Conservation (phyloP, 1,140 invertebrate genomes). For the Pseudobourletiella spinata region DNA sequence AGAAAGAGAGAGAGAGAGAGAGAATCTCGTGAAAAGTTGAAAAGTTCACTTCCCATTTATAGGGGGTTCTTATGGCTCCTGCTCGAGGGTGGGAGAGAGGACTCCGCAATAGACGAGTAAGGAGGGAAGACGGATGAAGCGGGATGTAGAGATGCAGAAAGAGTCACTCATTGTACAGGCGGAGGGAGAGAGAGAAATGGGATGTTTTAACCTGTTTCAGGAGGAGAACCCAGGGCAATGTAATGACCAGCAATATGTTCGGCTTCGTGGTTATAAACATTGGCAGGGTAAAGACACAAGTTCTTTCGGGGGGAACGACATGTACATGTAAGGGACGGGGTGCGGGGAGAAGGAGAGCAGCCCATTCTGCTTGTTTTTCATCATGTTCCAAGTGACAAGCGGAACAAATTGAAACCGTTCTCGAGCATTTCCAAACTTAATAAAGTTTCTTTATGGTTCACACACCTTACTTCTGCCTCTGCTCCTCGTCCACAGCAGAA, state of each 20-base stretch:
- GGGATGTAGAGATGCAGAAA: not conserved
- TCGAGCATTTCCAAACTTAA: constrained; percentile 13
- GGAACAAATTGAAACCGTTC: constrained; percentile 27
- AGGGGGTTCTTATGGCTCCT: not conserved
- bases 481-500: not conserved
- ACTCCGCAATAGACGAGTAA: not conserved
- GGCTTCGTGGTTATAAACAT: constrained; percentile 20
- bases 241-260: constrained; percentile 21
- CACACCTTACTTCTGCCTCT: constrained; percentile 9
- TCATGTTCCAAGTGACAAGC: constrained; percentile 28
- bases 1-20: not conserved
- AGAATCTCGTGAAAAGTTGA: not conserved
- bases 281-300: constrained; percentile 8
- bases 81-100: not conserved
- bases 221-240: too few species aligned
- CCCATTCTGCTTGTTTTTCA: constrained; percentile 20
- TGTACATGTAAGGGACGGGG: not conserved
- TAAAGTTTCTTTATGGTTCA: constrained; percentile 16
- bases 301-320: not conserved
- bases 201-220: constrained; percentile 11
- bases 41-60: not conserved
- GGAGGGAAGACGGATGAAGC: not conserved
- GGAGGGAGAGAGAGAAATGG: not conserved
- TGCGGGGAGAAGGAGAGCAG: constrained; percentile 1
- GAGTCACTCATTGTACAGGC: constrained; percentile 6